These are phyloP conservation scores for Drosophila pachea DNA, from an alignment of 1,140 invertebrate species.

Conservation along the genomic window DNA sequence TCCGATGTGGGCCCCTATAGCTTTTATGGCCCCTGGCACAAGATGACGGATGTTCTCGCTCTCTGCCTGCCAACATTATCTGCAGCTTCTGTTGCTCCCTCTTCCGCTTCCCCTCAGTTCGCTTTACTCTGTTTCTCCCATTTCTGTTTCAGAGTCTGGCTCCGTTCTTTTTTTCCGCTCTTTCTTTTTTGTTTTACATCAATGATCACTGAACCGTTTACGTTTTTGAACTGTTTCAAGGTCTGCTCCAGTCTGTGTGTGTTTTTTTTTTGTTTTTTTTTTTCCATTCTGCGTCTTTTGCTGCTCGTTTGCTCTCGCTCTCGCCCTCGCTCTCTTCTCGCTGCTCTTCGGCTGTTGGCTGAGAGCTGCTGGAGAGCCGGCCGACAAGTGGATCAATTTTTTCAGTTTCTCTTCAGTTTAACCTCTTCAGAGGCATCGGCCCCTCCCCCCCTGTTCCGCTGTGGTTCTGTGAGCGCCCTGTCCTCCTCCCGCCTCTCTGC, in stretches of 20 bases:
- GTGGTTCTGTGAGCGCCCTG: neutral
- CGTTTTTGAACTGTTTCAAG: slow-evolving; percentile 79
- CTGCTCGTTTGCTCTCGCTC: slow-evolving; percentile 13
- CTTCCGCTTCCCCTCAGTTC: slow-evolving; percentile 2
- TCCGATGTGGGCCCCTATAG: slow-evolving; percentile 26
- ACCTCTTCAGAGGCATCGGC: no score
- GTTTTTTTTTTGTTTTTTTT: slow-evolving; percentile 23
- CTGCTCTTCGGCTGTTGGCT: no score
- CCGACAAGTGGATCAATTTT: no score
- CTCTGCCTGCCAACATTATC: slow-evolving; percentile 11
- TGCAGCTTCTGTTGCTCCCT: slow-evolving; percentile 13
- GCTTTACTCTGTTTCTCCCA: slow-evolving; percentile 33
- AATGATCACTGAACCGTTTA: slow-evolving; percentile 79
- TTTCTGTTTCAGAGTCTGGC: slow-evolving; percentile 30
- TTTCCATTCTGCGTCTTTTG: slow-evolving; percentile 9
- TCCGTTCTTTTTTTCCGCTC: slow-evolving; percentile 19
- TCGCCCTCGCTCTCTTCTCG: no score
- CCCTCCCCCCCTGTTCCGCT: neutral
- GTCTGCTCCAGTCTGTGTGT: slow-evolving; percentile 54
- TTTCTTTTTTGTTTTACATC: slow-evolving; percentile 64
- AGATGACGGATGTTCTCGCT: slow-evolving; percentile 71
- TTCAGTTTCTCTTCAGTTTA: no score
- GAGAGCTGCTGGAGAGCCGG: no score
- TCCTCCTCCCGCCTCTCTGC: slow-evolving; percentile 1
- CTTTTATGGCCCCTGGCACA: slow-evolving; percentile 39